Conservation (phyloP, 92 coral and sea anemone genomes). For the Palythoa heliodiscus region DNA sequence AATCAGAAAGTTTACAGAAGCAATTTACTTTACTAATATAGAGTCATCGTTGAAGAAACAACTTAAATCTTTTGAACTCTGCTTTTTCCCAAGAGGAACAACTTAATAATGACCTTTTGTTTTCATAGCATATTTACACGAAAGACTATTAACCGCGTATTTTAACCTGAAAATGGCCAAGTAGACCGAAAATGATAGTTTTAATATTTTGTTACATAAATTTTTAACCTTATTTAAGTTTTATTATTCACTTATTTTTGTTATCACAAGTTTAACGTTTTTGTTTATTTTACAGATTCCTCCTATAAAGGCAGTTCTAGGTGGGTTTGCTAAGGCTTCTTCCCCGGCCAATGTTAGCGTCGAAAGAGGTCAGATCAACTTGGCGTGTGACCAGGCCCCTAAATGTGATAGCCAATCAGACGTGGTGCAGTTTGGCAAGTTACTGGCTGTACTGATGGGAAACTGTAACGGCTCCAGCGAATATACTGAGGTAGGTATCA, state of each 20-base stretch:
- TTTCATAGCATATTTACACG: too few species aligned
- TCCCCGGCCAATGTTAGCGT: not conserved
- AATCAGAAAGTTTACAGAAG: too few species aligned
- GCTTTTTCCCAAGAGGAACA: too few species aligned
- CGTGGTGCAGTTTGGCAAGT: constrained; percentile 65
- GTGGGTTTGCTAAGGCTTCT: constrained; percentile 56
- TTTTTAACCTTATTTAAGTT: too few species aligned
- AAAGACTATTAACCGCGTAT: too few species aligned
- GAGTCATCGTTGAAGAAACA: not conserved
- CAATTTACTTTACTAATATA: too few species aligned
- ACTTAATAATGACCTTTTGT: too few species aligned
- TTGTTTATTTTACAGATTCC: constrained; percentile 42
- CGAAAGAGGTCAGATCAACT: constrained; percentile 33
- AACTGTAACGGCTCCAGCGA: constrained; percentile 67
- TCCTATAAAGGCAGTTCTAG: constrained; percentile 68
- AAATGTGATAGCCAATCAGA: constrained; percentile 6
- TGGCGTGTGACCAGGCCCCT: constrained; percentile 28
- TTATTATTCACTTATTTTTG: not conserved
- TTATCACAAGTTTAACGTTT: too few species aligned
- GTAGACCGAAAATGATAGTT: too few species aligned
- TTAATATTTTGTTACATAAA: too few species aligned
- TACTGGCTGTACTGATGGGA: constrained; percentile 57
- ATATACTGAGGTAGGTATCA: constrained; percentile 56
- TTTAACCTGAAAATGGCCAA: too few species aligned
- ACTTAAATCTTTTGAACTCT: too few species aligned